Conservation (phyloP, 2,113 vertebrate species). For the Megaceryle torquata region DNA sequence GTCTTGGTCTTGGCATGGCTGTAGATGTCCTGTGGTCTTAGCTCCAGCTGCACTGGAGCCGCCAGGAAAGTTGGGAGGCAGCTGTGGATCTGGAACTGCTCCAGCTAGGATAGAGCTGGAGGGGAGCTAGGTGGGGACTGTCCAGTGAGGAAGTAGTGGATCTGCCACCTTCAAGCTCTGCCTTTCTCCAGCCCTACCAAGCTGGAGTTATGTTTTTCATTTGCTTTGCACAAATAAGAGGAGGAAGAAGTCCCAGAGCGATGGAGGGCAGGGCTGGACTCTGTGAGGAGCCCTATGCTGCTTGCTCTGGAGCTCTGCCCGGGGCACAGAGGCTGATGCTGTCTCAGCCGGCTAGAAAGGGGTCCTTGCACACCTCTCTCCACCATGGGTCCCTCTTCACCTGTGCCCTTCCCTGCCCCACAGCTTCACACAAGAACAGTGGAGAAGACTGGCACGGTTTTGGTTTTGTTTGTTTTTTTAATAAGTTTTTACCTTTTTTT, state of each 20-base stretch:
- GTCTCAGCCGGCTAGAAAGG: fast-evolving
- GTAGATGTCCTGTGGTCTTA: not conserved
- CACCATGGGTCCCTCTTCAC: not conserved
- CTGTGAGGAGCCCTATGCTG: not conserved
- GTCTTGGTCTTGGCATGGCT: not conserved
- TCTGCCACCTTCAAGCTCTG: not conserved
- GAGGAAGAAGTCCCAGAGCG: slow-evolving; percentile 55
- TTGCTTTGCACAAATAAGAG: slow-evolving; percentile 37
- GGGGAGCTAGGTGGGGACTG: not conserved
- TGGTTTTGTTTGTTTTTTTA: not conserved
- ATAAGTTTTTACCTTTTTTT: slow-evolving; percentile 1
- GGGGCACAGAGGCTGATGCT: not conserved
- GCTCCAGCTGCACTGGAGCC: not conserved
- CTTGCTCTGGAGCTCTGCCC: slow-evolving; percentile 52
- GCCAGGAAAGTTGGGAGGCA: not conserved
- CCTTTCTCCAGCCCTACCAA: not conserved
- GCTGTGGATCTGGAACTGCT: fast-evolving
- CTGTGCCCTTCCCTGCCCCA: not conserved
- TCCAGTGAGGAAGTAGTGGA: not conserved
- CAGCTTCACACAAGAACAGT: not conserved
- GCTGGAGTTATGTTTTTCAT: not conserved
- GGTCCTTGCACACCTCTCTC: not conserved
- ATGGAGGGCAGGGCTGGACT: slow-evolving; percentile 33
- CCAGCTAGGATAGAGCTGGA: fast-evolving
- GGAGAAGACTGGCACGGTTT: not conserved